phyloP scores from a whole-genome alignment of 2,888 invertebrate species.

The Dascillus cervinus region DNA sequence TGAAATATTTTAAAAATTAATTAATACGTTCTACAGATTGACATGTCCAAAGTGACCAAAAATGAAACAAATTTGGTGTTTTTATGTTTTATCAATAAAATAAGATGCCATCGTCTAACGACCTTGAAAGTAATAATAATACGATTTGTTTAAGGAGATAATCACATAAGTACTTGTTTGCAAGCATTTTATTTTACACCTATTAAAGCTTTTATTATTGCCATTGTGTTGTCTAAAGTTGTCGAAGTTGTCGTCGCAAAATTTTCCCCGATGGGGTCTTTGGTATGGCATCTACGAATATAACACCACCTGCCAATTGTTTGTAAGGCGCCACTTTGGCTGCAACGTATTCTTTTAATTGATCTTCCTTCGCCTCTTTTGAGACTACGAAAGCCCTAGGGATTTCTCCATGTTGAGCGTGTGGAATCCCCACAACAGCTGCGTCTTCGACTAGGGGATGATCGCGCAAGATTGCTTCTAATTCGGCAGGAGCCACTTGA shows the following conservation, averaged over 20 bases:
- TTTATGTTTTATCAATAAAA: too few species aligned
- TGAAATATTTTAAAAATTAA: too few species aligned
- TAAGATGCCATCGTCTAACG: too few species aligned
- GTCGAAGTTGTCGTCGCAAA: slow-evolving; percentile 50
- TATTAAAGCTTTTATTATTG: too few species aligned
- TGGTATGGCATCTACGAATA: slow-evolving; percentile 60
- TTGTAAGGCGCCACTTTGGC: slow-evolving; percentile 68
- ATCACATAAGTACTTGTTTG: too few species aligned
- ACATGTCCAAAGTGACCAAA: too few species aligned
- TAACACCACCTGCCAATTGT: slow-evolving; percentile 56
- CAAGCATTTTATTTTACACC: too few species aligned
- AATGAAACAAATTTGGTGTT: too few species aligned
- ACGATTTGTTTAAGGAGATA: too few species aligned
- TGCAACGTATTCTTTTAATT: slow-evolving; percentile 48
- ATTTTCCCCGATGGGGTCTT: slow-evolving; percentile 75
- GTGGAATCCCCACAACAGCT: slow-evolving; percentile 70
- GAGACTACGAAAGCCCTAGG: slow-evolving; percentile 65
- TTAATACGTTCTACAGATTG: too few species aligned
- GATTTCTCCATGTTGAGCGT: slow-evolving; percentile 59
- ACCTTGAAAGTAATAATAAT: too few species aligned
- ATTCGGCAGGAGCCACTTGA: slow-evolving; percentile 79
- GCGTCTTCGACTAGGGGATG: slow-evolving; percentile 69
- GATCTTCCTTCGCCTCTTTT: slow-evolving; percentile 38
- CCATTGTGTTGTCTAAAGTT: too few species aligned
- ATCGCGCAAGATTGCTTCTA: slow-evolving; percentile 63